Percentiles rank a stretch among this genome's conserved stretches.
phyloP scores from a whole-genome alignment of 2,797 vertebrate species.

The Nannoperca obscura region DNA sequence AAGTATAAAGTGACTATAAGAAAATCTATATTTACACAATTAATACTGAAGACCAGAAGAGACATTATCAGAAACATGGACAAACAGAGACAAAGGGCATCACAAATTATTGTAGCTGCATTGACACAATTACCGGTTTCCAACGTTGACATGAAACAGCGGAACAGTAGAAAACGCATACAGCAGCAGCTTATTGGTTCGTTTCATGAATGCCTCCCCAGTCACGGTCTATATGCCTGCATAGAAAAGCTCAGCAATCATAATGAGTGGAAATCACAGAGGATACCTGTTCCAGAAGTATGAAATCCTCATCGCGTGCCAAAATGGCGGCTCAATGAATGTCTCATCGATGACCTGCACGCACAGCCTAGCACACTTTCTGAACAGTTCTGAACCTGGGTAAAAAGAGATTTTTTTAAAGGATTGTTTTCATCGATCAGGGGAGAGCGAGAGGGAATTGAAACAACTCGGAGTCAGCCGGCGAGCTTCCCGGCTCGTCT shows the following conservation, averaged over 20 bases:
- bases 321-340: constrained; percentile 18
- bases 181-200: constrained; percentile 66
- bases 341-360: constrained; percentile 2
- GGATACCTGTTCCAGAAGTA: constrained; percentile 30
- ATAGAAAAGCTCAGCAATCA: constrained; percentile 65
- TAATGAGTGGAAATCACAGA: constrained; percentile 37
- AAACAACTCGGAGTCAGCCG: constrained; percentile 3
- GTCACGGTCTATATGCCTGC: constrained; percentile 58
- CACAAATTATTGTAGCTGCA: constrained; percentile 40
- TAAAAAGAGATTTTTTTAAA: constrained; percentile 30
- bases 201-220: constrained; percentile 25
- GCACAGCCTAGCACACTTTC: neutral
- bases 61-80: constrained; percentile 50
- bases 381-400: constrained; percentile 26
- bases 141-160: constrained; percentile 44
- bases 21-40: constrained; percentile 49
- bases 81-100: constrained; percentile 52
- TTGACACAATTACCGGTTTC: constrained; percentile 25
- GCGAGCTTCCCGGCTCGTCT: constrained; percentile 34
- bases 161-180: constrained; percentile 56
- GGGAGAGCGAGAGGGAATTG: constrained; percentile 8
- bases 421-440: neutral
- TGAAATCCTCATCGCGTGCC: constrained; percentile 16
- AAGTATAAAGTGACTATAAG: constrained; percentile 66
- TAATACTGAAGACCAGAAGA: constrained; percentile 55